phyloP scores from a whole-genome alignment of 2,888 invertebrate genomes.

The Tortricodes alternella region DNA sequence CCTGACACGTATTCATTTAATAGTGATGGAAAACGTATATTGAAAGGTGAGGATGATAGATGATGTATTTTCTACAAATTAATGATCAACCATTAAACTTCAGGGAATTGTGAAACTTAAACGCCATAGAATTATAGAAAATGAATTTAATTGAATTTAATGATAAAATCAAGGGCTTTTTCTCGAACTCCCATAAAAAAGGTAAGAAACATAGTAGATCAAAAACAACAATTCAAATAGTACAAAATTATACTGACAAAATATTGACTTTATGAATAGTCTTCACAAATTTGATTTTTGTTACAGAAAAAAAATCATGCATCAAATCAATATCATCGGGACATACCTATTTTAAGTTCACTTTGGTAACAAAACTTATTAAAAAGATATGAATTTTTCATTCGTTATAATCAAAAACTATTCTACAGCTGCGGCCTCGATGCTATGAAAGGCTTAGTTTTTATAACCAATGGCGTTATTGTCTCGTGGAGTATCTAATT shows the following conservation, averaged over 20 bases:
- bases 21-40: conserved; percentile 3
- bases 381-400: neutral
- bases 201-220: too few species aligned
- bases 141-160: too few species aligned
- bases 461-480: conserved; percentile 19
- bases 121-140: conserved; percentile 7
- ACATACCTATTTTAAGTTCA: too few species aligned
- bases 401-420: neutral
- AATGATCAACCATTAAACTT: conserved; percentile 16
- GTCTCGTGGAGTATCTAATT: conserved; percentile 22
- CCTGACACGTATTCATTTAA: conserved; percentile 20
- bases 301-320: too few species aligned
- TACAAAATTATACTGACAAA: neutral
- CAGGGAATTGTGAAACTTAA: neutral
- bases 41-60: conserved; percentile 17
- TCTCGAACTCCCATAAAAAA: too few species aligned
- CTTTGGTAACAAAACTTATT: too few species aligned
- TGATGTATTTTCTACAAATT: conserved; percentile 9
- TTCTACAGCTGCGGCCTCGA: conserved; percentile 3
- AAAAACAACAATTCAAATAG: too few species aligned
- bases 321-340: too few species aligned
- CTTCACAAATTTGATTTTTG: too few species aligned
- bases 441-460: conserved; percentile 10
- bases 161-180: too few species aligned
- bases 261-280: too few species aligned